These are phyloP conservation scores for Sericinus montela DNA, from an alignment of 2,888 invertebrate species.

Conservation along the genomic window DNA sequence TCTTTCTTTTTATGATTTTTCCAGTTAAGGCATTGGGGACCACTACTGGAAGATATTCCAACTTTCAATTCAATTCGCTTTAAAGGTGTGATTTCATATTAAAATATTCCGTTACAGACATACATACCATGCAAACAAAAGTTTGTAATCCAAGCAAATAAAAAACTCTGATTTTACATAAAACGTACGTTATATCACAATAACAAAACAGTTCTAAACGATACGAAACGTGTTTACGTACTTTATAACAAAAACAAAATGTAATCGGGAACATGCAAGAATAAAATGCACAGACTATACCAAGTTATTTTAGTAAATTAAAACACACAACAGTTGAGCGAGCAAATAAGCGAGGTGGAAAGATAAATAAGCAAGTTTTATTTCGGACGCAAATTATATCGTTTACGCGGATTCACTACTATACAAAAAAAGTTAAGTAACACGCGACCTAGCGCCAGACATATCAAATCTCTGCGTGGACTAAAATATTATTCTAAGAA, in stretches of 20 bases:
- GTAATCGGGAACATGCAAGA: not conserved
- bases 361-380: slow-evolving; percentile 14
- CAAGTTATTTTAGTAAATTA: slow-evolving; percentile 7
- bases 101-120: no score
- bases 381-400: slow-evolving; percentile 10
- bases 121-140: no score
- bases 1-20: no score
- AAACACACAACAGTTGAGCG: slow-evolving; percentile 4
- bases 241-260: not conserved
- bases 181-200: no score
- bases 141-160: no score
- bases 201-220: no score
- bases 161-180: no score
- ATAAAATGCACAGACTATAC: not conserved
- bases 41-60: no score
- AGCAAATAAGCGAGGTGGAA: slow-evolving; percentile 8
- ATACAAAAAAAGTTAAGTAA: not conserved
- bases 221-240: no score
- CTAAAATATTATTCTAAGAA: not conserved
- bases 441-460: not conserved
- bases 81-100: no score
- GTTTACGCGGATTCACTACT: not conserved
- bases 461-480: not conserved
- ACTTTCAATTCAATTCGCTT: no score
- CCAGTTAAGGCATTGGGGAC: no score